Evolutionary conservation across 2,113 vertebrate species (phyloP).

Genomic region (Anser brachyrhynchus): DNA sequence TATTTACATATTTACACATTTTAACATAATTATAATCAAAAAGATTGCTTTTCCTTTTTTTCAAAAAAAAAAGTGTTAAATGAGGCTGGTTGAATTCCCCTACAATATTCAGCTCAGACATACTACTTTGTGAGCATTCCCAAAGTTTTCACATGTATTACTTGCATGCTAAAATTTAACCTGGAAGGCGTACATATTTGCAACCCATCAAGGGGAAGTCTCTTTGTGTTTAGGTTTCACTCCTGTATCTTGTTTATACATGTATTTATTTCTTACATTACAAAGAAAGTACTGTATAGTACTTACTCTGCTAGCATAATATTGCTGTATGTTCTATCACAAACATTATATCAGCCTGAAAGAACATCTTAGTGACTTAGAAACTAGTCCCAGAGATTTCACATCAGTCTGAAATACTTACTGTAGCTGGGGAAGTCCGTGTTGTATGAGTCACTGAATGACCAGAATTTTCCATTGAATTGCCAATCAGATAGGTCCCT

Average conservation of each 20-base stretch:
- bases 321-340: neutral
- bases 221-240: neutral
- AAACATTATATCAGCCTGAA: neutral
- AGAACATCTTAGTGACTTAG: neutral
- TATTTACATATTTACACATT: neutral
- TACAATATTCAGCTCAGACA: neutral
- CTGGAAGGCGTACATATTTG: neutral
- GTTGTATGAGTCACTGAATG: conserved; percentile 85
- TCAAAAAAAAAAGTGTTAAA: neutral
- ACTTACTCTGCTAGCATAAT: neutral
- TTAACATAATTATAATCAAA: neutral
- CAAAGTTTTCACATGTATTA: neutral
- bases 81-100: neutral
- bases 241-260: neutral
- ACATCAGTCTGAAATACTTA: conserved; percentile 73
- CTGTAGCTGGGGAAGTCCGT: conserved; percentile 84
- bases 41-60: neutral
- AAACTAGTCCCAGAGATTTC: conserved; percentile 7
- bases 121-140: neutral
- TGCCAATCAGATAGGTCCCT: conserved; percentile 85
- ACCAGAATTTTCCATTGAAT: conserved; percentile 86
- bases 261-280: neutral
- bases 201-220: neutral
- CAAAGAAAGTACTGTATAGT: neutral
- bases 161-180: neutral